Conservation (phyloP, 2,797 vertebrate genomes). For the Gila robusta region DNA sequence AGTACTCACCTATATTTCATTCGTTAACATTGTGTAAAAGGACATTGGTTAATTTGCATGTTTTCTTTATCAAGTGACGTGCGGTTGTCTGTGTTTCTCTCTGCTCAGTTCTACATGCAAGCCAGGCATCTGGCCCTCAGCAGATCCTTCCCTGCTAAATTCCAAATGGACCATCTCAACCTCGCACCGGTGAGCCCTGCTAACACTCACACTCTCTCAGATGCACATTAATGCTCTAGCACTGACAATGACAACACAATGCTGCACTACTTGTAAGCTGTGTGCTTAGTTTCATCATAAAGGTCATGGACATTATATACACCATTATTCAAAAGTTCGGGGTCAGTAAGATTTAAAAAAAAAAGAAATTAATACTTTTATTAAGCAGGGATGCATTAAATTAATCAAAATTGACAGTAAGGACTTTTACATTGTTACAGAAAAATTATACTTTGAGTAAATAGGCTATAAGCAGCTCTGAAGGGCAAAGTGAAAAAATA, state of each 20-base stretch:
- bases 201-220: neutral
- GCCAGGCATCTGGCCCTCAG: constrained; percentile 90
- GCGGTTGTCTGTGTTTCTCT: neutral
- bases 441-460: neutral
- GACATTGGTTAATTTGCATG: neutral
- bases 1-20: neutral
- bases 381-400: neutral
- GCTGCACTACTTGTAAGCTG: neutral
- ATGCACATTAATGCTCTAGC: neutral
- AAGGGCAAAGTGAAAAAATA: neutral
- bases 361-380: neutral
- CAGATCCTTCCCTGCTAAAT: constrained; percentile 91
- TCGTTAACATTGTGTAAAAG: neutral
- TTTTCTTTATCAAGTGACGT: neutral
- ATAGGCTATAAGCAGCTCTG: neutral
- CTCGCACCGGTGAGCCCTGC: constrained; percentile 23
- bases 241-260: neutral
- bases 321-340: neutral
- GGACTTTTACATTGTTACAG: neutral
- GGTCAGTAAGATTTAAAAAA: neutral
- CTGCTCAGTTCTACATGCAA: constrained; percentile 89
- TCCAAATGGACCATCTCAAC: constrained; percentile 82
- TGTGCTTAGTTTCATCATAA: neutral
- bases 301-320: neutral
- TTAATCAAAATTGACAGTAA: neutral